These are phyloP conservation scores for Apotomis turbidana DNA, from an alignment of 2,888 invertebrate genomes.

Conservation along the genomic window DNA sequence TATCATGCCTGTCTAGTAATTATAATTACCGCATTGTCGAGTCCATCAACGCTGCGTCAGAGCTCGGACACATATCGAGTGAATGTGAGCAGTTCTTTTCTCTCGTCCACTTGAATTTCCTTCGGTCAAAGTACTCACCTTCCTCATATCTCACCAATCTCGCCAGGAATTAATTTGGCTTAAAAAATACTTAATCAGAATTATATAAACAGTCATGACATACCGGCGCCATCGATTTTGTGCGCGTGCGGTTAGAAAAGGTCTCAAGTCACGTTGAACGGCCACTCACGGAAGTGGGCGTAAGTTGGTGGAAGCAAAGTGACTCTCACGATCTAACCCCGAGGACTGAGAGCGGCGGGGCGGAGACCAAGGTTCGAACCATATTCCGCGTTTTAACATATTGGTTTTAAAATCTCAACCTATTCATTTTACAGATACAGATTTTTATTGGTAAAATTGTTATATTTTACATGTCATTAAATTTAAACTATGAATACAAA, in stretches of 20 bases:
- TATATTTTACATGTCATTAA: too few species aligned
- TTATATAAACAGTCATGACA: slow-evolving; percentile 26
- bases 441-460: too few species aligned
- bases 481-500: too few species aligned
- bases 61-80: too few species aligned
- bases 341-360: slow-evolving; percentile 12
- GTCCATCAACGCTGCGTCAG: too few species aligned
- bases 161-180: background rate
- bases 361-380: background rate
- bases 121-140: background rate
- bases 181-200: slow-evolving; percentile 21
- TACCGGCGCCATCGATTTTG: slow-evolving; percentile 54
- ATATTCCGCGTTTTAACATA: too few species aligned
- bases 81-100: too few species aligned
- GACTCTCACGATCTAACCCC: slow-evolving; percentile 44
- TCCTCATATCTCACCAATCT: background rate
- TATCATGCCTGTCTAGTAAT: too few species aligned
- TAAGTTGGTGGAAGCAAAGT: slow-evolving; percentile 46
- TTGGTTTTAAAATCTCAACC: too few species aligned
- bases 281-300: slow-evolving; percentile 53
- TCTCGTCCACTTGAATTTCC: too few species aligned
- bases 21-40: too few species aligned
- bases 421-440: too few species aligned
- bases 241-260: slow-evolving; percentile 49
- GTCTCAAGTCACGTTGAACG: slow-evolving; percentile 49